These are phyloP conservation scores for Vireo altiloquus DNA, from an alignment of 2,113 vertebrate species.

Conservation along the genomic window DNA sequence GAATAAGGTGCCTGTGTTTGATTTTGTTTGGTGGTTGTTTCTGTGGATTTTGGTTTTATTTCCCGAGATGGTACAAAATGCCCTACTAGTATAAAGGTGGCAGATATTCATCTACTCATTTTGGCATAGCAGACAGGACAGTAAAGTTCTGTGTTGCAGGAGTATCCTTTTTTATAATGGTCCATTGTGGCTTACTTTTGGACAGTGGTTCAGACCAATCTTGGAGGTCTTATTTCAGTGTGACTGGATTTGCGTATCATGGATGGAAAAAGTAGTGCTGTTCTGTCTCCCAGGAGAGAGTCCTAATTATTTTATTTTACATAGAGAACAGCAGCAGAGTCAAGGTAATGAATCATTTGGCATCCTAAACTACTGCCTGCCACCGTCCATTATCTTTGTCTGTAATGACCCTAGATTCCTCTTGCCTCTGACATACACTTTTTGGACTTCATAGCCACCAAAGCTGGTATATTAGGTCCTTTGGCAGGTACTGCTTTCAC, in stretches of 20 bases:
- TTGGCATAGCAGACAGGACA: background rate
- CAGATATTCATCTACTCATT: background rate
- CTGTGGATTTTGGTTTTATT: fast-evolving
- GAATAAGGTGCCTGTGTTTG: background rate
- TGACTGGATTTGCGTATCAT: background rate
- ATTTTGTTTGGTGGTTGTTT: background rate
- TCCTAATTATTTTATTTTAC: background rate
- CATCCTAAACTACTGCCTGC: background rate
- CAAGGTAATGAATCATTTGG: background rate
- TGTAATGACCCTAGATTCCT: background rate
- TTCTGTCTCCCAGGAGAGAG: background rate
- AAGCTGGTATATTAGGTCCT: background rate
- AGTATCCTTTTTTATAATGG: background rate
- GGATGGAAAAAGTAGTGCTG: background rate
- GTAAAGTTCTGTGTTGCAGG: background rate
- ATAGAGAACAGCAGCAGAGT: background rate
- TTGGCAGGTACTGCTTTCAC: background rate
- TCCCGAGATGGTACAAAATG: background rate
- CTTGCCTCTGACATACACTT: background rate
- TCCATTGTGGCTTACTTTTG: background rate
- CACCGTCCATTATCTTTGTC: background rate
- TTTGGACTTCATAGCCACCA: background rate
- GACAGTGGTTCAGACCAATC: background rate
- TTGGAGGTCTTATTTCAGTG: background rate
- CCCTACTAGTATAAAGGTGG: background rate